Evolutionary conservation across 2,113 vertebrate species (phyloP).

Genomic region (Tursiops truncatus): DNA sequence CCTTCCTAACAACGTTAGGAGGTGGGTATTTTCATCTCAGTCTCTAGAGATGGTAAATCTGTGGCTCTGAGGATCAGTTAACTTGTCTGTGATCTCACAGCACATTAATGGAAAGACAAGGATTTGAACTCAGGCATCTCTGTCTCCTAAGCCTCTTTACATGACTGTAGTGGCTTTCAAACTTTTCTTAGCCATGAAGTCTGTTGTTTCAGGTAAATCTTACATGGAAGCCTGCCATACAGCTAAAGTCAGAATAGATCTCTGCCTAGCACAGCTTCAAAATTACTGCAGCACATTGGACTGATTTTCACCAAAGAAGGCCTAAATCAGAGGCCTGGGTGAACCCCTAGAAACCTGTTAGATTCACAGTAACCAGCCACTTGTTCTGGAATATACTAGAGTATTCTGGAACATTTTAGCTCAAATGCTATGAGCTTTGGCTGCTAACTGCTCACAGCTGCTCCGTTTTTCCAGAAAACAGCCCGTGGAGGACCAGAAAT

Average conservation of each 20-base stretch:
- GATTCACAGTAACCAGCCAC: background rate
- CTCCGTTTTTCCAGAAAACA: background rate
- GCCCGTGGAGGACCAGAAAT: background rate
- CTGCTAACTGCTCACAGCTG: background rate
- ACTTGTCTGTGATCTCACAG: background rate
- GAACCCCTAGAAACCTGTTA: background rate
- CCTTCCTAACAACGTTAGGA: background rate
- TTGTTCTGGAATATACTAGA: constrained; percentile 33
- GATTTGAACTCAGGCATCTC: background rate
- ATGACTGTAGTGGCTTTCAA: background rate
- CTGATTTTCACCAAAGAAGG: background rate
- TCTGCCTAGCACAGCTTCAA: background rate
- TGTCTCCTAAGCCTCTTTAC: background rate
- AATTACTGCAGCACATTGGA: background rate
- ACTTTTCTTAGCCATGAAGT: background rate
- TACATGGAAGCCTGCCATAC: background rate
- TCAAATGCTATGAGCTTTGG: background rate
- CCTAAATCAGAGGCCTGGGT: background rate
- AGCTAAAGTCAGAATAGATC: background rate
- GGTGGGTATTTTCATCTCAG: background rate
- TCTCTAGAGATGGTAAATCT: background rate
- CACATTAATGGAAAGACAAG: background rate
- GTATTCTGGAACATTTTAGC: constrained; percentile 14
- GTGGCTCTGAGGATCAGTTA: background rate
- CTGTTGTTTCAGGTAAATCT: background rate